phyloP scores from a whole-genome alignment of 1,140 invertebrate genomes.

The Drosophila arawakana region DNA sequence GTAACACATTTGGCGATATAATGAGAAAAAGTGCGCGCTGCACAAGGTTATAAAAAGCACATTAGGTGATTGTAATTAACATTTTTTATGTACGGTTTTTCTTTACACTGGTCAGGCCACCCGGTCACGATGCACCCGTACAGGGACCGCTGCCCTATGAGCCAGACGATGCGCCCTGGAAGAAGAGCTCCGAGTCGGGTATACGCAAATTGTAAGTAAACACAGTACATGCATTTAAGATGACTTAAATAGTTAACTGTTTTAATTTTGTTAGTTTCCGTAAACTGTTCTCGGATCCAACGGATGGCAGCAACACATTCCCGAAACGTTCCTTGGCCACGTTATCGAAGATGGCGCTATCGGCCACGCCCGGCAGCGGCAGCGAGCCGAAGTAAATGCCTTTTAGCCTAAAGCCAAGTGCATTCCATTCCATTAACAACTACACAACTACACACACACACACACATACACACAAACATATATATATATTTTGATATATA shows the following conservation, averaged over 20 bases:
- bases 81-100: neutral
- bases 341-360: slow-evolving; percentile 89
- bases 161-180: slow-evolving; percentile 97
- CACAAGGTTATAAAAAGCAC: neutral
- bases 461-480: neutral
- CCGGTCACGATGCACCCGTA: slow-evolving; percentile 92
- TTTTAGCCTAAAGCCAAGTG: slow-evolving; percentile 55
- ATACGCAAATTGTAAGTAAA: slow-evolving; percentile 96
- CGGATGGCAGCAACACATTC: slow-evolving; percentile 88
- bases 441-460: too few relatives aligned
- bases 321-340: slow-evolving; percentile 89
- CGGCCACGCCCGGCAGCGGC: slow-evolving; percentile 82
- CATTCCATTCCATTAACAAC: slow-evolving; percentile 31
- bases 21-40: too few relatives aligned
- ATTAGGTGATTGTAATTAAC: neutral
- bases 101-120: slow-evolving; percentile 60
- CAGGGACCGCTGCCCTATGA: slow-evolving; percentile 98
- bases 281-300: slow-evolving; percentile 89
- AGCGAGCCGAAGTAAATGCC: slow-evolving; percentile 73
- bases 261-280: slow-evolving; percentile 86
- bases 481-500: neutral
- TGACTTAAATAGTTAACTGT: neutral
- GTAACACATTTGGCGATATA: too few relatives aligned
- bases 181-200: slow-evolving; percentile 91
- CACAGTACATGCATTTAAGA: neutral